Conservation (phyloP, 92 coral and sea anemone species). For the Heliopora coerulea region DNA sequence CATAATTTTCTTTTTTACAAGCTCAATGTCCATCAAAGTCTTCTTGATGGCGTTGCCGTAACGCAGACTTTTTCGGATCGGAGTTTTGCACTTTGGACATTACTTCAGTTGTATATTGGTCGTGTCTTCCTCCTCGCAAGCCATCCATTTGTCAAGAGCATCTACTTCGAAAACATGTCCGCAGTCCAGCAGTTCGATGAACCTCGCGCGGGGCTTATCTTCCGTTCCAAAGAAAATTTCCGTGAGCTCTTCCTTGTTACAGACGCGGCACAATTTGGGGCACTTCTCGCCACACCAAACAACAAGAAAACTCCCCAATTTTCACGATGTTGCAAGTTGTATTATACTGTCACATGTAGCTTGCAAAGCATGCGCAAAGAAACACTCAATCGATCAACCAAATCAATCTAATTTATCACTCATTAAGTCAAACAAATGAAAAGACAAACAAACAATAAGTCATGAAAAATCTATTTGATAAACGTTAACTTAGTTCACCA, state of each 20-base stretch:
- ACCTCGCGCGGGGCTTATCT: conserved; percentile 67
- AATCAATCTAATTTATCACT: too few species aligned
- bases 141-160: conserved; percentile 63
- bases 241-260: conserved; percentile 59
- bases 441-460: too few species aligned
- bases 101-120: conserved; percentile 59
- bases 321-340: too few species aligned
- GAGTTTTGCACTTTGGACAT: conserved; percentile 86
- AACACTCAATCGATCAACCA: too few species aligned
- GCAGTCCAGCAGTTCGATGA: conserved; percentile 71
- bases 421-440: too few species aligned
- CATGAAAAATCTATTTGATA: too few species aligned
- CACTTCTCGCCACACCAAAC: conserved; percentile 75
- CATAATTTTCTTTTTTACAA: conserved; percentile 56
- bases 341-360: too few species aligned
- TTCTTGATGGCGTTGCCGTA: conserved; percentile 74
- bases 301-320: too few species aligned
- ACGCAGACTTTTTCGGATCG: conserved; percentile 70
- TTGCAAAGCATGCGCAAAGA: too few species aligned
- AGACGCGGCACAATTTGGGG: conserved; percentile 63
- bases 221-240: conserved; percentile 65
- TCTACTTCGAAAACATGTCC: conserved; percentile 69
- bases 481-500: too few species aligned
- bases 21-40: conserved; percentile 61
- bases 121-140: conserved; percentile 12